phyloP scores from a whole-genome alignment of 2,888 invertebrate species.

The Andrena minutula region DNA sequence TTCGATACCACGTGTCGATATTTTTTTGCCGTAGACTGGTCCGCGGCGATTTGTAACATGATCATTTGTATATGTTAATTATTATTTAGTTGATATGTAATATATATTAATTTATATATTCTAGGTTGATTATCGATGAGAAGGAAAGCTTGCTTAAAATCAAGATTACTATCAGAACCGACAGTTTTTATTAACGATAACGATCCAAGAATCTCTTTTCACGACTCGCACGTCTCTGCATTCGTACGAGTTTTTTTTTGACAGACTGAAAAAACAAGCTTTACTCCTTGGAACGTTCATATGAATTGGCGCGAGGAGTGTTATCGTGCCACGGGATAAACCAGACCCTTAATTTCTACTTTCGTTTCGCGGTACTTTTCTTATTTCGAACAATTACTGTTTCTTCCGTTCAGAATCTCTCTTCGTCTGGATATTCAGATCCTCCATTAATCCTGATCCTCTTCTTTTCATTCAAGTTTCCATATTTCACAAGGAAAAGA shows the following conservation, averaged over 20 bases:
- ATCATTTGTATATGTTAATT: constrained; percentile 75
- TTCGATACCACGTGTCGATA: constrained; percentile 70
- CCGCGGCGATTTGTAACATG: constrained; percentile 68
- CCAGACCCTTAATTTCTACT: not conserved
- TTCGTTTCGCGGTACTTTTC: not conserved
- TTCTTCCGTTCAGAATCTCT: not conserved
- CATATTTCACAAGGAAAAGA: not conserved
- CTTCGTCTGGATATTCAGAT: not conserved
- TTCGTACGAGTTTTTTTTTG: not conserved
- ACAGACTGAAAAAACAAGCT: not conserved
- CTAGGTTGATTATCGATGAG: constrained; percentile 54
- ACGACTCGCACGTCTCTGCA: too few species aligned
- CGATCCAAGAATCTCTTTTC: constrained; percentile 8
- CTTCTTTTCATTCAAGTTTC: not conserved
- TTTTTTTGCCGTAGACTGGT: constrained; percentile 77
- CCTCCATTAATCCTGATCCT: not conserved
- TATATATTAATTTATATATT: constrained; percentile 73
- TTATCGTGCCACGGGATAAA: not conserved
- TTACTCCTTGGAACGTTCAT: constrained; percentile 1
- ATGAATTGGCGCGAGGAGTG: not conserved
- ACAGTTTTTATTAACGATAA: constrained; percentile 33
- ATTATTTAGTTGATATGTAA: constrained; percentile 70
- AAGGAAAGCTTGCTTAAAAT: constrained; percentile 65
- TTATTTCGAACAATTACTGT: not conserved
- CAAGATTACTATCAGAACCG: constrained; percentile 70